Evolutionary conservation across 2,888 invertebrate species (phyloP), one percentile per base, ranked within the genome.

Genomic region (Geotrupes spiniger): DNA sequence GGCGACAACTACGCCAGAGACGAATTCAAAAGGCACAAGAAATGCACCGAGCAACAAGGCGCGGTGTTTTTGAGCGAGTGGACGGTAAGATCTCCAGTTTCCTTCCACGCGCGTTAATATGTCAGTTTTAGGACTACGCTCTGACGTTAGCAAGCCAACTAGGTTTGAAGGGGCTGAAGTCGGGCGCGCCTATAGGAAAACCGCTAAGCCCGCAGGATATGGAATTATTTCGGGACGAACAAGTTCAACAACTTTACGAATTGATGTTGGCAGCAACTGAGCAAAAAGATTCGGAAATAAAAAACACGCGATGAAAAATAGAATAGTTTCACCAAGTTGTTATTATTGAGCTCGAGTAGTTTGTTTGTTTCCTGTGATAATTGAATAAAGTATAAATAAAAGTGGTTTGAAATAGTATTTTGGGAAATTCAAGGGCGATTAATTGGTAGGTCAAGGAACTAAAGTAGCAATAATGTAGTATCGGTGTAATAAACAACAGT

Each of bases 21-120:
- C 55, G 84, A 96, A 72, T 96, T 96, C 69, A 84, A 83, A 64
- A 75, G 90, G 36, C 94, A 95, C 69, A 88, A 89, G 65, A 79
- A 77, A 6, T 89, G 88, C 59, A 80, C 80, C 42, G 75, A 79
- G 1, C 75, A 77, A 33, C 89, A 92, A 69, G 82, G 89, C 0
- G 74, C 78, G 9, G 77, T 85, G 42, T 96, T 96, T 68, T 80
- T 95, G 71, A 82, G 79, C 16, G 94, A 93, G 75, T 96, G 95
- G 95, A 86, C 89, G 39, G 94, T 91, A 72, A 75, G 79, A 68
- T 61, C 78, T 78, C 58, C 4, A 21, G 6, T n/a, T 2, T 45
- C 2, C 9, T 17, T 12, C 12, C n/a, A n/a, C n/a, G n/a, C n/a
- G n/a, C n/a, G n/a, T n/a, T n/a, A 21, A 4, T 4, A n/a, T 16